Base-by-base conservation (phyloP, 2,113 vertebrate species). In the Gavia stellata region DNA sequence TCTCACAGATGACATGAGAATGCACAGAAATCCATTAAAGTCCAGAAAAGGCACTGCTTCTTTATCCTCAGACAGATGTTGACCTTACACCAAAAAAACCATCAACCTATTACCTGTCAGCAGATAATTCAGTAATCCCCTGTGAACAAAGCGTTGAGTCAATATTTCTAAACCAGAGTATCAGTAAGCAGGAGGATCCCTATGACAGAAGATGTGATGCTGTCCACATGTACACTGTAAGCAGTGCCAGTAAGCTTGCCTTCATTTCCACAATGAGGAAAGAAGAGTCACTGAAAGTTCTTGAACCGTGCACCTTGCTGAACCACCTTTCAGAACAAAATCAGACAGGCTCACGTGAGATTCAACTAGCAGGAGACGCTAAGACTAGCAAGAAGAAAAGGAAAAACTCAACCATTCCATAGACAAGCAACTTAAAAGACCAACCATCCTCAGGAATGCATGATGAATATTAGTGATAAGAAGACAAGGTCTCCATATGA, bases 381-480 rank as follows among this genome's bases (percentile, higher is more conserved):
- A 10, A 49, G 26, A n/a, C 4, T 1, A 66, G 40, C 10, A 82
- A 31, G 44, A 59, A 49, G 7, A 21, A 67, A 59, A 63, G 4
- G 14, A 56, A 52, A 36, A 56, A 17, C 7, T 24, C 58, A 50
- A 67, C 7, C 10, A 40, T 29, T 52, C 31, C 12, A 67, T 2
- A 3, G 2, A n/a, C 28, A 67, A 63, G 47, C 12, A 49, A 13
- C 14, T 67, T 7, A 16, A 13, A 21, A 17, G 42, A 52, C 2
- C 40, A 16, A 2, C 4, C 13, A 47, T 17, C 36, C 23, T 29
- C 15, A 75, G 36, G 61, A 71, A 23, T 1, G 0, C 15, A 8
- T 12, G 2, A 4, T 1, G 45, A 80, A 0, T 7, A 15, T 16
- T 0, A 40, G 50, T 1, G 42, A 9, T 13, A 21, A 17, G 28